These are phyloP conservation scores for Ametastegia equiseti DNA, from an alignment of 2,888 invertebrate genomes.

Conservation along the genomic window DNA sequence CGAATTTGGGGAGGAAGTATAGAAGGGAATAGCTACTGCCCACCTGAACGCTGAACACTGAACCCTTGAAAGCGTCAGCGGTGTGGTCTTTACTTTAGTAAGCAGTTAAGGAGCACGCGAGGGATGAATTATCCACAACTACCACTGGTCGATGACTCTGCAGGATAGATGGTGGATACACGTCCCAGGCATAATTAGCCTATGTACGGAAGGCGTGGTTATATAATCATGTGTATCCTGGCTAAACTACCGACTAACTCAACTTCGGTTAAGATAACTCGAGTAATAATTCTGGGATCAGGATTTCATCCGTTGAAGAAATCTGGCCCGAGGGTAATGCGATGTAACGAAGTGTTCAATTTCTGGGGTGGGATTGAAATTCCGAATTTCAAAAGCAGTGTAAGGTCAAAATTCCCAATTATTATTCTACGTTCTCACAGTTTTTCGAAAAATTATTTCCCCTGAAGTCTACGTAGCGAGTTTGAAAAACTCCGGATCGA, in stretches of 20 bases:
- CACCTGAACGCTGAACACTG: conserved; percentile 41
- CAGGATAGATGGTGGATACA: background rate
- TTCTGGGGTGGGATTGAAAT: no score
- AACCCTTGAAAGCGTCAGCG: conserved; percentile 8
- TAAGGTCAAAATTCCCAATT: no score
- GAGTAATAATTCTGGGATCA: background rate
- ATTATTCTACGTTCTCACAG: no score
- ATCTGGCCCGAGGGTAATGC: background rate
- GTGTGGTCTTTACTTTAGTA: conserved; percentile 36
- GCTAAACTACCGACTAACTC: background rate
- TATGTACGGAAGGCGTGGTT: background rate
- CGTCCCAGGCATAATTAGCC: conserved; percentile 16
- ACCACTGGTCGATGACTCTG: conserved; percentile 15
- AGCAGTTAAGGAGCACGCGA: conserved; percentile 31
- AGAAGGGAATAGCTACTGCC: conserved; percentile 15
- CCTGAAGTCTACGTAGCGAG: no score
- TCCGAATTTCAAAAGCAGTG: no score
- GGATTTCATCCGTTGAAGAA: background rate
- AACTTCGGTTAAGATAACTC: background rate
- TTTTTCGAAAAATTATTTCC: no score
- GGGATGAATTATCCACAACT: conserved; percentile 32
- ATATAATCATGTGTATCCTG: conserved; percentile 13
- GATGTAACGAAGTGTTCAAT: background rate
- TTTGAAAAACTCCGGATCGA: no score
- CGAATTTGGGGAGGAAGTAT: background rate